Evolutionary conservation across 2,888 invertebrate species (phyloP).

Genomic region (Stratiomys singularior): DNA sequence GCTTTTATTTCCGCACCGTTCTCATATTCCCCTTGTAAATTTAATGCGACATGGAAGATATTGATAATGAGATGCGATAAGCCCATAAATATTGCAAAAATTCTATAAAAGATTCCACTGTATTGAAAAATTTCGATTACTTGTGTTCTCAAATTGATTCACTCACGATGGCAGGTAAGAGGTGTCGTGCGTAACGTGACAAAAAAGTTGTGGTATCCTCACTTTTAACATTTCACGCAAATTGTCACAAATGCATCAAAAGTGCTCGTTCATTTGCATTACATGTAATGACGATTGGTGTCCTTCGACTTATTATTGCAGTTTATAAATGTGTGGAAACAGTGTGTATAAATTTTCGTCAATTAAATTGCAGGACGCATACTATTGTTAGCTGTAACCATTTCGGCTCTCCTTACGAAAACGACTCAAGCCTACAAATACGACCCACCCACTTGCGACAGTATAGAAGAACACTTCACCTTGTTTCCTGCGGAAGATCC

Average conservation of each 20-base stretch:
- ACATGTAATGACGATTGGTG: too few relatives aligned
- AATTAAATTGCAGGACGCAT: neutral
- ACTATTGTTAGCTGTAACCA: neutral
- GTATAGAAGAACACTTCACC: constrained; percentile 1
- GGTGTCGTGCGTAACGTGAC: neutral
- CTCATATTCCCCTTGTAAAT: neutral
- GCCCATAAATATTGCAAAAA: neutral
- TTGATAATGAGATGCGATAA: neutral
- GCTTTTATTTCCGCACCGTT: neutral
- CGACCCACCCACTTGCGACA: constrained; percentile 17
- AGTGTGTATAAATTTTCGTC: neutral
- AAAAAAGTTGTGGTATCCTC: too few relatives aligned
- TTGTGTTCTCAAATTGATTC: neutral
- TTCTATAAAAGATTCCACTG: constrained; percentile 5
- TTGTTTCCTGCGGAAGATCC: constrained; percentile 31
- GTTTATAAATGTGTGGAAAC: too few relatives aligned
- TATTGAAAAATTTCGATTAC: neutral
- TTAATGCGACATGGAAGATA: neutral
- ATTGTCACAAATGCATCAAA: too few relatives aligned
- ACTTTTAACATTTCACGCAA: too few relatives aligned
- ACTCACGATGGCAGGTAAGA: neutral
- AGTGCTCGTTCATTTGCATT: too few relatives aligned
- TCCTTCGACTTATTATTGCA: too few relatives aligned
- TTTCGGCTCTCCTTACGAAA: neutral
- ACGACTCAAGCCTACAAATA: neutral